These are phyloP conservation scores for Chinchilla lanigera DNA, from an alignment of 2,113 vertebrate genomes.

Conservation along the genomic window DNA sequence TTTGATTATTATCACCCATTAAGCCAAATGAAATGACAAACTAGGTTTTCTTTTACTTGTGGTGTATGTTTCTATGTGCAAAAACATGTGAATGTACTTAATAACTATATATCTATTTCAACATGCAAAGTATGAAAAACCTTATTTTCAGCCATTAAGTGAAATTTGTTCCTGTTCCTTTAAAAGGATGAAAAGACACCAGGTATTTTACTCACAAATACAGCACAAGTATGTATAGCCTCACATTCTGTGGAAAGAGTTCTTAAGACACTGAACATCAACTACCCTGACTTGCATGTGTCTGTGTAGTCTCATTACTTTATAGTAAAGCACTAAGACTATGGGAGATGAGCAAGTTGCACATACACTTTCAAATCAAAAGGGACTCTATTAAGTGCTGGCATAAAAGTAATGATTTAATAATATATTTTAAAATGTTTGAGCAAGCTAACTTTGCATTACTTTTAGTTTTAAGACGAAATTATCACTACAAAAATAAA, in stretches of 20 bases:
- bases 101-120: not conserved
- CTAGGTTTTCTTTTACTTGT: not conserved
- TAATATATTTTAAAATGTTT: not conserved
- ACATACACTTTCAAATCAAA: conserved; percentile 83
- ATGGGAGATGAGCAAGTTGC: conserved; percentile 79
- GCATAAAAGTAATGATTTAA: not conserved
- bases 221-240: not conserved
- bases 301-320: conserved; percentile 84
- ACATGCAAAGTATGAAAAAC: not conserved
- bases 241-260: conserved; percentile 18
- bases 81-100: not conserved
- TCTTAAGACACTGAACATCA: conserved; percentile 77
- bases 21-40: conserved; percentile 52
- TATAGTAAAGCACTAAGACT: conserved; percentile 79
- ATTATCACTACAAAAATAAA: not conserved
- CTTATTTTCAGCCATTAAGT: not conserved
- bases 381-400: conserved; percentile 42
- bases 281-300: conserved; percentile 52
- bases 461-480: conserved; percentile 14
- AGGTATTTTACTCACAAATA: not conserved
- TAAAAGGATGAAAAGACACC: conserved; percentile 26
- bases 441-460: not conserved
- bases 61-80: not conserved
- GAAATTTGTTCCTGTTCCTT: not conserved
- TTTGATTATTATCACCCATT: conserved; percentile 54